These are phyloP conservation scores for Nomada fabriciana DNA, from an alignment of 2,888 invertebrate species.

Conservation along the genomic window DNA sequence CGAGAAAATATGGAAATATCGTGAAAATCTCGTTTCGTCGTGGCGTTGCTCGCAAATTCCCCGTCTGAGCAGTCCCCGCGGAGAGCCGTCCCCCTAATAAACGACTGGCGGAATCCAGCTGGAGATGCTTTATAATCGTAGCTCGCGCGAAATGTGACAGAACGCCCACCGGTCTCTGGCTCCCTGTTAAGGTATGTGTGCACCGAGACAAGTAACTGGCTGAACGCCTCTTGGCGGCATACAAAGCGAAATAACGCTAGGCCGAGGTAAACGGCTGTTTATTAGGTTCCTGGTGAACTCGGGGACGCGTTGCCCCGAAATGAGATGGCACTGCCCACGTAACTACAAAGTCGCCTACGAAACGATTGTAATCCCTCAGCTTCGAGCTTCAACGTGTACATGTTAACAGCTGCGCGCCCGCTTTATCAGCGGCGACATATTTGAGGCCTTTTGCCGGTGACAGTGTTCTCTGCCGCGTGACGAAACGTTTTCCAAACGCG, in stretches of 20 bases:
- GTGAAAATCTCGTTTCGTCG: slow-evolving; percentile 54
- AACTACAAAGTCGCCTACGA: slow-evolving; percentile 45
- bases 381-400: slow-evolving; percentile 52
- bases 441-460: slow-evolving; percentile 9
- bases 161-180: background rate
- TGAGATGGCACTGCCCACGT: slow-evolving; percentile 48
- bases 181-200: slow-evolving; percentile 8
- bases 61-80: slow-evolving; percentile 33
- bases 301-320: slow-evolving; percentile 39
- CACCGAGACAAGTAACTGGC: slow-evolving; percentile 37
- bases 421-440: slow-evolving; percentile 45
- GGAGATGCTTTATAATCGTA: slow-evolving; percentile 65
- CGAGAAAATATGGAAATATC: slow-evolving; percentile 58
- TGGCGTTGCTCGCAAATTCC: slow-evolving; percentile 44
- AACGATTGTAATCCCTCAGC: slow-evolving; percentile 62
- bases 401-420: slow-evolving; percentile 13
- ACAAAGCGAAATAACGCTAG: slow-evolving; percentile 61
- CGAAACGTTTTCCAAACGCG: slow-evolving; percentile 17
- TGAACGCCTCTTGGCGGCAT: slow-evolving; percentile 46
- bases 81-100: slow-evolving; percentile 52
- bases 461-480: background rate
- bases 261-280: slow-evolving; percentile 64
- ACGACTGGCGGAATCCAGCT: slow-evolving; percentile 59
- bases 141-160: slow-evolving; percentile 58
- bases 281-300: slow-evolving; percentile 64